Percentiles rank a stretch among this genome's conserved stretches.
These are phyloP conservation scores for Holothuria glaberrima DNA, from an alignment of 35 echinoderm and acorn worm species.

Conservation along the genomic window DNA sequence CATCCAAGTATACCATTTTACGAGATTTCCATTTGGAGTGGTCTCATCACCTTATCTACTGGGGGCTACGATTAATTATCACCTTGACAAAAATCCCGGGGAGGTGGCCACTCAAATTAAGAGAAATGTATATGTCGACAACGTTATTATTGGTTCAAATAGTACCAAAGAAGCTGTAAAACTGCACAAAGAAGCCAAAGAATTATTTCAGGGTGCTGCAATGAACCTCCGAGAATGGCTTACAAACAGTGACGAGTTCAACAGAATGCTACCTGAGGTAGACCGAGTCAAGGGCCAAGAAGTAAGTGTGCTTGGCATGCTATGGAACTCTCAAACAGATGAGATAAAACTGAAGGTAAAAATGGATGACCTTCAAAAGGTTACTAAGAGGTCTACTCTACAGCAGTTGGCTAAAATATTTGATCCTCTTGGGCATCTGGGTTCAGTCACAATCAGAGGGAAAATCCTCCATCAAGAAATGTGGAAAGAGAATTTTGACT, in stretches of 20 bases:
- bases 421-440: conserved; percentile 18
- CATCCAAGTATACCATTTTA: conserved; percentile 11
- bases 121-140: conserved; percentile 21
- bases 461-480: conserved; percentile 32
- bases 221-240: conserved; percentile 37
- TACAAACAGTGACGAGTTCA: conserved; percentile 18
- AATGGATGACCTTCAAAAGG: not conserved
- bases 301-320: conserved; percentile 6
- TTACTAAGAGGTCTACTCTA: not conserved
- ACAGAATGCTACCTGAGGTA: not conserved
- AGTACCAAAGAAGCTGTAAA: conserved; percentile 2
- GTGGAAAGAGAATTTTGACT: not conserved
- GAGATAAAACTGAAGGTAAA: not conserved
- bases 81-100: conserved; percentile 8
- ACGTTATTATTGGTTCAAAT: conserved; percentile 23
- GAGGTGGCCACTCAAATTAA: not conserved
- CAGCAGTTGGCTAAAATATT: not conserved
- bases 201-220: not conserved
- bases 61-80: not conserved
- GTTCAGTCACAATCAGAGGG: conserved; percentile 20
- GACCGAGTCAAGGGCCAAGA: not conserved
- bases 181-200: conserved; percentile 11
- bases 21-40: conserved; percentile 19
- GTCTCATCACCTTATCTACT: not conserved
- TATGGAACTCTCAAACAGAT: conserved; percentile 2